Conservation (phyloP, 2,113 vertebrate species). For the Poicephalus gulielmi region DNA sequence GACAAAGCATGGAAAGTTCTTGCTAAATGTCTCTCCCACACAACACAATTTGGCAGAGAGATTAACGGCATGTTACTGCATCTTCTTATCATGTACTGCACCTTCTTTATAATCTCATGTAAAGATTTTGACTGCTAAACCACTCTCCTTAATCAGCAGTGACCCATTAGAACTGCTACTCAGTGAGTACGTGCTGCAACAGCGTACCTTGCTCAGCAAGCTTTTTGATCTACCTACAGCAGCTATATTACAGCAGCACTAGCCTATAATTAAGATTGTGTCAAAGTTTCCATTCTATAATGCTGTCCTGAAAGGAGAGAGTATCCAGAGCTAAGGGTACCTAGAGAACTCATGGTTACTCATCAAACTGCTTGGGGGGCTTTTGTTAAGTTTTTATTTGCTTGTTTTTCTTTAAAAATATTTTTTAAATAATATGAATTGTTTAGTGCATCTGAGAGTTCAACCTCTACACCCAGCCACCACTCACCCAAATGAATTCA, state of each 20-base stretch:
- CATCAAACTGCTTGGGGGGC: background rate
- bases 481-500: background rate
- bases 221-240: background rate
- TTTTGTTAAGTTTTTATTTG: background rate
- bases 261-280: conserved; percentile 4
- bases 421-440: background rate
- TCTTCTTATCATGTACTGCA: background rate
- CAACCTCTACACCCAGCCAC: background rate
- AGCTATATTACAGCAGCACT: background rate
- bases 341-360: background rate
- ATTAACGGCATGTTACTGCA: background rate
- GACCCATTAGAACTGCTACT: background rate
- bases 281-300: background rate
- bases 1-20: background rate
- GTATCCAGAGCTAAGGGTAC: background rate
- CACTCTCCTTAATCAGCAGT: background rate
- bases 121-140: background rate
- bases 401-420: background rate
- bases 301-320: background rate
- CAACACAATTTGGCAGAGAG: background rate
- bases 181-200: background rate
- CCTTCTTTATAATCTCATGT: background rate
- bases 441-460: background rate
- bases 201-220: background rate
- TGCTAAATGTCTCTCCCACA: background rate